phyloP scores from a whole-genome alignment of 2,113 vertebrate species.

The Notarius lentiginosus region DNA sequence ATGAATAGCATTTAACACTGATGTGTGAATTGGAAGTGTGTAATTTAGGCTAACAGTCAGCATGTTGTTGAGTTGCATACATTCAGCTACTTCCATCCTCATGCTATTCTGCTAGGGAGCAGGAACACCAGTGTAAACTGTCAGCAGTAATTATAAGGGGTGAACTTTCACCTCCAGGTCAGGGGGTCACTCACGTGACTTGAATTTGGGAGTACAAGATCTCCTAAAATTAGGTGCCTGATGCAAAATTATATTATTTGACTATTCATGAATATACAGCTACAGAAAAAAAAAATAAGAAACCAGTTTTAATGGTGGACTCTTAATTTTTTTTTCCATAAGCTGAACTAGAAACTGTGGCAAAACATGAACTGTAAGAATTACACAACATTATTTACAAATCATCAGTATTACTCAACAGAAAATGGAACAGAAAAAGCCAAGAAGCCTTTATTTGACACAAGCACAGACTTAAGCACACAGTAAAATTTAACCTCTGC shows the following conservation, averaged over 20 bases:
- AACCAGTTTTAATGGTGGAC: no score
- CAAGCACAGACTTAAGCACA: no score
- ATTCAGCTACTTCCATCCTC: neutral
- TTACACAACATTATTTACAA: neutral
- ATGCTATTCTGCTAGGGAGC: slow-evolving; percentile 4
- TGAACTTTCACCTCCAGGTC: slow-evolving; percentile 58
- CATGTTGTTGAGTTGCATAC: neutral
- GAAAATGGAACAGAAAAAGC: no score
- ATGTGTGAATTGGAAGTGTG: slow-evolving; percentile 14
- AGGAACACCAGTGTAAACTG: slow-evolving; percentile 55
- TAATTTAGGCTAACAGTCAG: slow-evolving; percentile 8
- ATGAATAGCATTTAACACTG: neutral
- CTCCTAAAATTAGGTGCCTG: neutral
- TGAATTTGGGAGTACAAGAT: neutral
- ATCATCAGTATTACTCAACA: neutral
- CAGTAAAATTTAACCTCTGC: no score
- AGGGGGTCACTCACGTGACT: slow-evolving; percentile 27
- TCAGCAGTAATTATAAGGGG: slow-evolving; percentile 66
- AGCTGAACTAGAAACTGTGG: neutral
- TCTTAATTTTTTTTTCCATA: no score
- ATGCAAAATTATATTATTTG: slow-evolving; percentile 4
- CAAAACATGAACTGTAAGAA: neutral
- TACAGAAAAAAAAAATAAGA: no score
- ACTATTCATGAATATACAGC: neutral
- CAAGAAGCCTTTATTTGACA: no score